A percentile compares a stretch with the other conserved stretches of the same genome.
Conservation (phyloP, 2,113 vertebrate species). For the Sebastes fasciatus region DNA sequence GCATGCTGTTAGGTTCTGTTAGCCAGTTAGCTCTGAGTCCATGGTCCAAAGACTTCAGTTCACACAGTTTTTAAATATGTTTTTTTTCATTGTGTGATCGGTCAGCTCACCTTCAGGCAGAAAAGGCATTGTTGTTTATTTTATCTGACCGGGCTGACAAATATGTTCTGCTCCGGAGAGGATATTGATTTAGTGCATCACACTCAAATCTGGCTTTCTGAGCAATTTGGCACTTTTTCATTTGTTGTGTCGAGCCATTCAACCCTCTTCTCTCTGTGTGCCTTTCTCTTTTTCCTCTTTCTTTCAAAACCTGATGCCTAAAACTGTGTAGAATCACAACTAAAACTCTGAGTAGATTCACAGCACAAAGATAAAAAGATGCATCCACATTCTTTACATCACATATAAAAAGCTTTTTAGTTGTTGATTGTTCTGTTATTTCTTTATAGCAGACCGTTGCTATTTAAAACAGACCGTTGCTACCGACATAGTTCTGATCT, state of each 20-base stretch:
- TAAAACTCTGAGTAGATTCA: background rate
- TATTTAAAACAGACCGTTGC: too few species aligned
- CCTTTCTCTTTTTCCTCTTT: background rate
- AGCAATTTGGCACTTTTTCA: constrained; percentile 6
- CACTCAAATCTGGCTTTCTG: constrained; percentile 25
- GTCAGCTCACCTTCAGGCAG: background rate
- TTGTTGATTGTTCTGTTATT: too few species aligned
- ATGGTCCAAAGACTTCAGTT: constrained; percentile 1
- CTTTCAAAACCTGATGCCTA: background rate
- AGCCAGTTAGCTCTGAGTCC: background rate
- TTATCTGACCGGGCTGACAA: constrained; percentile 25
- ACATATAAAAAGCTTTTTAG: background rate
- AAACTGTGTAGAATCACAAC: background rate
- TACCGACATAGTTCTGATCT: too few species aligned
- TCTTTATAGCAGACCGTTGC: too few species aligned
- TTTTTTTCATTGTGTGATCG: background rate
- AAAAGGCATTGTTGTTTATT: constrained; percentile 8
- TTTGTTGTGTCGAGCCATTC: constrained; percentile 1
- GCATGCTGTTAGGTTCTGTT: constrained; percentile 14
- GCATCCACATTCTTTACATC: background rate
- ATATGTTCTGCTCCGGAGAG: constrained; percentile 1
- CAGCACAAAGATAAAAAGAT: background rate
- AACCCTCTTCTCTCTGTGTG: background rate
- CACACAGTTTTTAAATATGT: background rate
- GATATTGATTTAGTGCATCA: constrained; percentile 24